Conservation (phyloP, 1,140 invertebrate species). For the Dreissena rostriformis region DNA sequence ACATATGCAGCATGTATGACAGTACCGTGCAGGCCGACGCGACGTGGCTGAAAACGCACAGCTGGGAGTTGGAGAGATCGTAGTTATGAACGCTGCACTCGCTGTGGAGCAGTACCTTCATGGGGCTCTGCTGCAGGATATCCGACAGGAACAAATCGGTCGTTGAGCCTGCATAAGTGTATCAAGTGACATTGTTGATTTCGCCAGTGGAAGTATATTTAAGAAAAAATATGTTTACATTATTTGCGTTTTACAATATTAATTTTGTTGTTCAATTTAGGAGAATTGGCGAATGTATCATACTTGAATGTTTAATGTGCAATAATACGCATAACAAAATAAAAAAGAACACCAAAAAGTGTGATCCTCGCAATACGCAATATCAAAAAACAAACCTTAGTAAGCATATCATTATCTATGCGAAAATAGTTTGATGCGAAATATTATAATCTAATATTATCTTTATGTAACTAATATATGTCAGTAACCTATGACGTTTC, state of each 20-base stretch:
- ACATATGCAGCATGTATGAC: too few relatives aligned
- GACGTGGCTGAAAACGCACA: neutral
- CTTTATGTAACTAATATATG: neutral
- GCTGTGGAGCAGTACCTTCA: neutral
- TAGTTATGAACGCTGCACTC: neutral
- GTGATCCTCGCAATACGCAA: too few relatives aligned
- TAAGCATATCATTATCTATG: neutral
- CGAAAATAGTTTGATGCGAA: neutral
- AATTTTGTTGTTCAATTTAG: too few relatives aligned
- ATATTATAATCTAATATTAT: neutral
- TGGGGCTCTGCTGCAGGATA: neutral
- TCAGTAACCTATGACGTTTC: slow-evolving; percentile 12
- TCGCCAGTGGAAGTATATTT: too few relatives aligned
- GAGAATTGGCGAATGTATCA: too few relatives aligned
- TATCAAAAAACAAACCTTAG: neutral
- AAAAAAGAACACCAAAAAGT: neutral
- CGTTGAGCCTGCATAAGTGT: neutral
- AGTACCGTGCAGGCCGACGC: neutral
- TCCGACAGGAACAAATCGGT: neutral
- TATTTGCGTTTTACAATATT: too few relatives aligned
- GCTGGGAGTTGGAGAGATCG: neutral
- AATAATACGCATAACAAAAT: neutral
- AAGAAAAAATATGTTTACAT: too few relatives aligned
- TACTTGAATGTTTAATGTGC: neutral
- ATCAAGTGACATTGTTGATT: too few relatives aligned